A percentile compares a stretch with the other conserved stretches of the same genome.
Evolutionary conservation across 2,888 invertebrate genomes (phyloP).

Genomic region (Myopa testacea): DNA sequence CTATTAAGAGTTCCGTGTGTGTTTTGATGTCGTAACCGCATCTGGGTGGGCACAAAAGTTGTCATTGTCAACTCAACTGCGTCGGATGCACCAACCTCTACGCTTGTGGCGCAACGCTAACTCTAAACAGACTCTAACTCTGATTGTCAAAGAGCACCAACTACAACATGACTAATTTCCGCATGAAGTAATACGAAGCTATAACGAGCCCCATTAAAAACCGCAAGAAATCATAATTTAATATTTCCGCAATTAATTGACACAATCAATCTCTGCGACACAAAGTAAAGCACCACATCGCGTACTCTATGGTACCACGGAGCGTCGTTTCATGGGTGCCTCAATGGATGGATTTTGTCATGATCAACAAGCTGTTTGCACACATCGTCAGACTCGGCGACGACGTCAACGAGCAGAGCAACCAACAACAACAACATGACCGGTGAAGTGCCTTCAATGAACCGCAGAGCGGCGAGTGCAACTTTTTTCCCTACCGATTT

Average conservation of each 20-base stretch:
- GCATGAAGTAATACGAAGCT: neutral
- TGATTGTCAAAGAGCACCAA: conserved; percentile 14
- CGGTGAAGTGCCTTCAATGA: too few species aligned
- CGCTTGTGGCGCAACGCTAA: neutral
- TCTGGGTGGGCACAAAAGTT: conserved; percentile 26
- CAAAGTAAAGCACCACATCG: neutral
- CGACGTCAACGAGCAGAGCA: neutral
- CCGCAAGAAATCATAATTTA: conserved; percentile 59
- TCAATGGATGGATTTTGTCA: neutral
- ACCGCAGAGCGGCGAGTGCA: neutral
- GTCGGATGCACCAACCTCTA: neutral
- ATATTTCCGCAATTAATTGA: conserved; percentile 66
- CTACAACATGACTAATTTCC: conserved; percentile 24
- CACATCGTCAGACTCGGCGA: neutral
- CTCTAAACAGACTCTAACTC: neutral
- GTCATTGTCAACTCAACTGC: conserved; percentile 14
- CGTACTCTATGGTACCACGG: conserved; percentile 4
- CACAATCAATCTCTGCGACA: conserved; percentile 42
- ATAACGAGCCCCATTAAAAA: conserved; percentile 1
- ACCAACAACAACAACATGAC: neutral
- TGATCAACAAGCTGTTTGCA: neutral
- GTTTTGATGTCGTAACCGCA: neutral
- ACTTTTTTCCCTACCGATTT: neutral
- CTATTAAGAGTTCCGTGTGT: neutral
- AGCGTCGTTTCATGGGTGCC: conserved; percentile 6